Base-by-base conservation (phyloP, 2,797 vertebrate genomes). In the Sebastes itinus region DNA sequence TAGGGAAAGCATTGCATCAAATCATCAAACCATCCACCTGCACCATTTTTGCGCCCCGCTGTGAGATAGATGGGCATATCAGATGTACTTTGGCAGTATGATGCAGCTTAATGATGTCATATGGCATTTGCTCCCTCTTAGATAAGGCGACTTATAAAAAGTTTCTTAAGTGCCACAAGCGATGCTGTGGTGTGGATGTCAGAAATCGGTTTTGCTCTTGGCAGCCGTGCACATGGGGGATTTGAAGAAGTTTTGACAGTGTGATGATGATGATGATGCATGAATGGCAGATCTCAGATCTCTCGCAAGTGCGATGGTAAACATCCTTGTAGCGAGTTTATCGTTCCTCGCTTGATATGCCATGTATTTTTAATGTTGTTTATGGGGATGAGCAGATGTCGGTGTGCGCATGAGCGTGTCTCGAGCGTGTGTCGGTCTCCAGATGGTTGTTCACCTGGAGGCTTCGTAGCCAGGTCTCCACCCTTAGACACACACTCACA, bases 361-460 rank as follows among this genome's bases (percentile, higher is more conserved):
- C 76, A 89, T 93, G 67, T 90, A 89, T 93, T 89, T 93, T 93
- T 94, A 86, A 95, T 91, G 80, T 78, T 89, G 87, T 93, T 89
- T 89, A 75, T 85, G 78, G 67, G 67, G 86, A 85, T 85, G 60
- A 88, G 82, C 89, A 88, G 85, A 88, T 92, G 88, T 87, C 74
- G 71, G 81, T 20, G 59, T 71, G 63, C 20, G 25, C 74, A 64
- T 52, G 60, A 85, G 77, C 14, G 2, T 68, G 71, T 81, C 58
- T 60, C 2, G 55, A 66, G 76, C 55, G 67, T 1, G 55, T 81
- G 78, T 60, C 72, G 60, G 62, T 90, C 87, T 92, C 92, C 91
- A 95, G 93, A 95, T 94, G 92, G 78, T 84, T 82, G 86, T 82
- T 90, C 86, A 91, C 87, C 93, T 93, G 85, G 77, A 89, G 89